Percentiles rank a stretch among this genome's conserved stretches.
Conservation (phyloP, 2,113 vertebrate species). For the Crotalus tigris region DNA sequence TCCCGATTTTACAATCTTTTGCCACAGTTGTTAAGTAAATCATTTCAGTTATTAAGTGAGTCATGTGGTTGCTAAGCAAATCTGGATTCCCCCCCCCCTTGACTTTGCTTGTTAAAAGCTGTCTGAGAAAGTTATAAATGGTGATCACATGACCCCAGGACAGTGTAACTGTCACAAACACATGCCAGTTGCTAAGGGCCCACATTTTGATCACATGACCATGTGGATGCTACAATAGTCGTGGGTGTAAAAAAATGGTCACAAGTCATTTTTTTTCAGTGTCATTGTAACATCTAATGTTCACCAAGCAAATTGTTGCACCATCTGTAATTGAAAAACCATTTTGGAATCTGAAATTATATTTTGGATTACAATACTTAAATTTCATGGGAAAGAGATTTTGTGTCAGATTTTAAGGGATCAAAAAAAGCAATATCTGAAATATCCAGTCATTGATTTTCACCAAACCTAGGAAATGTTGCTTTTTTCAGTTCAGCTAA, state of each 20-base stretch:
- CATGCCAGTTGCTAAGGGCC: neutral
- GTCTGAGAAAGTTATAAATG: neutral
- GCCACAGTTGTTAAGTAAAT: neutral
- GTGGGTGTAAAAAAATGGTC: neutral
- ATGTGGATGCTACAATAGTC: neutral
- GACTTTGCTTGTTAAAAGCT: neutral
- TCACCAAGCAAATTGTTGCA: neutral
- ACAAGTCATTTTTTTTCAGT: no score
- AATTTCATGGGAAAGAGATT: conserved; percentile 38
- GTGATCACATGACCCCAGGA: neutral
- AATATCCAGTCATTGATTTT: conserved; percentile 52
- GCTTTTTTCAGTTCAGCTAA: conserved; percentile 46
- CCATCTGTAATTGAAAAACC: conserved; percentile 12
- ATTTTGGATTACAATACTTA: conserved; percentile 11
- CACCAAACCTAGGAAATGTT: conserved; percentile 44
- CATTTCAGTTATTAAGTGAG: neutral
- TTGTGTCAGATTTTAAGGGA: conserved; percentile 57
- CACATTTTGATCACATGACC: neutral
- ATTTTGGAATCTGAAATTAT: conserved; percentile 18
- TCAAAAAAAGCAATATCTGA: conserved; percentile 50
- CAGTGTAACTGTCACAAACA: neutral
- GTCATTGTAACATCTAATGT: neutral
- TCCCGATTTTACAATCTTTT: neutral
- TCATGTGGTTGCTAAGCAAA: neutral
- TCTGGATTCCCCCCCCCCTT: neutral